Conservation (phyloP, 2,797 vertebrate genomes). For the Australoheros facetus region DNA sequence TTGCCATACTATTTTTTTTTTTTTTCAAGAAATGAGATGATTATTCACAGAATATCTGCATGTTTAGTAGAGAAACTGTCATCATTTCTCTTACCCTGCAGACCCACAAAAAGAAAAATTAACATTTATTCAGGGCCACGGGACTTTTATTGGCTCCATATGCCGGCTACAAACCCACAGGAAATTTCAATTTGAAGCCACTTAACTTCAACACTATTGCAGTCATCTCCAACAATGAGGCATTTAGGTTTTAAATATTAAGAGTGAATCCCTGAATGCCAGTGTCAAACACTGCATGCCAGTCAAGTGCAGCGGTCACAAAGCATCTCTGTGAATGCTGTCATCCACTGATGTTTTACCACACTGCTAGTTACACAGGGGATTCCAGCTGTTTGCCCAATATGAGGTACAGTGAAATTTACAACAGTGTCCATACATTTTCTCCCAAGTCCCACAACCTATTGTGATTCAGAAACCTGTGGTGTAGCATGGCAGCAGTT, state of each 20-base stretch:
- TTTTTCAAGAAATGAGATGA: slow-evolving; percentile 72
- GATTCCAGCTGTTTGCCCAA: slow-evolving; percentile 74
- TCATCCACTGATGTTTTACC: slow-evolving; percentile 67
- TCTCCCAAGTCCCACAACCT: slow-evolving; percentile 63
- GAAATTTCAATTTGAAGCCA: slow-evolving; percentile 76
- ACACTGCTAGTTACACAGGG: slow-evolving; percentile 58
- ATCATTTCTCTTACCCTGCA: slow-evolving; percentile 71
- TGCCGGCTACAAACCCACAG: slow-evolving; percentile 62
- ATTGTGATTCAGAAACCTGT: slow-evolving; percentile 69
- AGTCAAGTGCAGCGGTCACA: slow-evolving; percentile 76
- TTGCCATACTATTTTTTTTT: slow-evolving; percentile 46
- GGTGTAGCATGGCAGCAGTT: slow-evolving; percentile 54
- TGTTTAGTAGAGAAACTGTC: slow-evolving; percentile 64
- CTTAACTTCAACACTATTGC: slow-evolving; percentile 70
- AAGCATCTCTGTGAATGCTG: slow-evolving; percentile 73
- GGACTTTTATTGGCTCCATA: slow-evolving; percentile 68
- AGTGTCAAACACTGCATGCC: slow-evolving; percentile 70
- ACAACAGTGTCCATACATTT: slow-evolving; percentile 74
- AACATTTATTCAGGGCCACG: slow-evolving; percentile 64
- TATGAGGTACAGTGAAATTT: slow-evolving; percentile 79
- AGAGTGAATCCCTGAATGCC: slow-evolving; percentile 75
- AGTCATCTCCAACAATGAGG: slow-evolving; percentile 62
- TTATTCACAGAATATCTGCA: slow-evolving; percentile 74
- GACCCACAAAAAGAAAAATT: slow-evolving; percentile 67
- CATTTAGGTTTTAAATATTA: slow-evolving; percentile 67